Evolutionary conservation across 2,797 vertebrate genomes (phyloP).

Genomic region (Onychomys arenicola): DNA sequence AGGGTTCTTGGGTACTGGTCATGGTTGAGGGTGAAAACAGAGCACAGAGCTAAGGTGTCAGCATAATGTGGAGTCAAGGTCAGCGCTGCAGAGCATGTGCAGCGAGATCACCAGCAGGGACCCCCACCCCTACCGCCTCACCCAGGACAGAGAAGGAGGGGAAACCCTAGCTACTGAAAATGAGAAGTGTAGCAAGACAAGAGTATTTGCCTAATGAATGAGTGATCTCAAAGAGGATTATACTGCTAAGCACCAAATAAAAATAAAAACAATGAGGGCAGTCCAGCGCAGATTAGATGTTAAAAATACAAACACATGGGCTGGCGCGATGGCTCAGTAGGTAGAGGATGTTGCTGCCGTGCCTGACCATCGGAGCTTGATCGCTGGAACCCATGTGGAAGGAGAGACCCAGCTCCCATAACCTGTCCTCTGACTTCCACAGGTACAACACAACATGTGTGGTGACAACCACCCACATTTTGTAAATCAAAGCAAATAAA

Average conservation of each 20-base stretch:
- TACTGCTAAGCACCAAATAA: neutral
- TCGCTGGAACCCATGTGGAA: too few species aligned
- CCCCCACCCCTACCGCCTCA: neutral
- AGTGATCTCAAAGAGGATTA: neutral
- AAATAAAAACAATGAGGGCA: neutral
- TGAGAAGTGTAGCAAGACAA: neutral
- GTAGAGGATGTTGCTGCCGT: neutral
- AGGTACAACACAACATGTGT: neutral
- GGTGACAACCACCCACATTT: too few species aligned
- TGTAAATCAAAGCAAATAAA: neutral
- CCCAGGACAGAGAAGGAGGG: neutral
- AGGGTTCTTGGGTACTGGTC: conserved; percentile 95
- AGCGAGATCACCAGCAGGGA: neutral
- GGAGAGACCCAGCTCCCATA: neutral
- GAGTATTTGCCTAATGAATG: neutral
- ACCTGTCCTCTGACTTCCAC: neutral
- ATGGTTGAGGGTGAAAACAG: conserved; percentile 62
- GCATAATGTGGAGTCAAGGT: neutral
- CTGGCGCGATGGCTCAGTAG: neutral
- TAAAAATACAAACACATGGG: neutral
- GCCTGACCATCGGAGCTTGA: neutral
- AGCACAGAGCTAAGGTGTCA: conserved; percentile 67
- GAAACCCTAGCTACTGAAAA: neutral
- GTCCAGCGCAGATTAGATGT: too few species aligned
- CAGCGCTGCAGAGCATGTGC: neutral